Evolutionary conservation across 2,888 invertebrate species (phyloP).

Genomic region (Ephialtes manifestator): DNA sequence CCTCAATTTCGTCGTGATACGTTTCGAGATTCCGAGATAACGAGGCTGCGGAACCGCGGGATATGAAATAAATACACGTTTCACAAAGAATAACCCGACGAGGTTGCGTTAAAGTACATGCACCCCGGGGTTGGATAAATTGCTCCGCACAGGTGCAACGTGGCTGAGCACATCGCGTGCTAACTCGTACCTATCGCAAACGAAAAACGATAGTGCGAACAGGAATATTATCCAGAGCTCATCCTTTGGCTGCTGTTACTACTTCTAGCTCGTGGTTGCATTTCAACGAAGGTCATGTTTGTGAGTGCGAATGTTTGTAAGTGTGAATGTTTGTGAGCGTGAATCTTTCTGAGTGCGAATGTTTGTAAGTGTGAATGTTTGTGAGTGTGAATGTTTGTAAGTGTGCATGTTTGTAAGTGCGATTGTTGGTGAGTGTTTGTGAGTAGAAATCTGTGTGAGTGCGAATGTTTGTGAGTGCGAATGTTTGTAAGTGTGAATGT

Average conservation of each 20-base stretch:
- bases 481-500: too few species aligned
- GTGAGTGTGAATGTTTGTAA: too few species aligned
- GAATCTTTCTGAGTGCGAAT: too few species aligned
- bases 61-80: slow-evolving; percentile 7
- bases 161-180: slow-evolving; percentile 60
- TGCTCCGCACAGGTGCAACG: slow-evolving; percentile 6
- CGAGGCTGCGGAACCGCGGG: neutral
- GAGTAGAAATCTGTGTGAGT: too few species aligned
- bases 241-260: slow-evolving; percentile 40
- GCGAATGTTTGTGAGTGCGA: too few species aligned
- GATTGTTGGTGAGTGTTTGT: too few species aligned
- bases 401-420: too few species aligned
- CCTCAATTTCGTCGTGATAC: slow-evolving; percentile 25
- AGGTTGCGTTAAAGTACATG: slow-evolving; percentile 56
- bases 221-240: slow-evolving; percentile 48
- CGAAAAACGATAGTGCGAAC: slow-evolving; percentile 13
- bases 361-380: too few species aligned
- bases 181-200: neutral
- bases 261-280: slow-evolving; percentile 45
- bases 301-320: too few species aligned
- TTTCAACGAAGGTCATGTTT: slow-evolving; percentile 25
- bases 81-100: slow-evolving; percentile 32
- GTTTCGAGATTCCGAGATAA: neutral
- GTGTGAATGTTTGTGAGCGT: too few species aligned
- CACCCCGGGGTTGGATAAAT: slow-evolving; percentile 34